Evolutionary conservation across 1,140 invertebrate species (phyloP), one percentile per base, ranked within the genome.

Genomic region (Heliconius melpomene): DNA sequence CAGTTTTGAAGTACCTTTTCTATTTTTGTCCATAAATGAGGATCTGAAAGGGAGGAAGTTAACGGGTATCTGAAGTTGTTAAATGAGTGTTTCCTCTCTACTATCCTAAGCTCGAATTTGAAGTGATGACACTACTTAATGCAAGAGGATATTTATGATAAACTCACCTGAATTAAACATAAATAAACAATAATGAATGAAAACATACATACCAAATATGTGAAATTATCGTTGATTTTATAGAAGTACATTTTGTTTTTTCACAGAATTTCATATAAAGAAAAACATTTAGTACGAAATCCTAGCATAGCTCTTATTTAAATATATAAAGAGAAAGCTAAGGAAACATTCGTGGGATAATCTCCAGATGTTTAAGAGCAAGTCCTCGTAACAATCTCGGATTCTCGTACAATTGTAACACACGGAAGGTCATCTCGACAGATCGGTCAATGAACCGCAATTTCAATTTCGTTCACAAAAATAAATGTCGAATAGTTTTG

Each of bases 371-470:
- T 60, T 60, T 60, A 60, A 60, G 54, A 60, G 54, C 54, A 11
- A 60, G 54, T 60, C 54, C 54, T 60, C 54, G 54, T 60, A 60
- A 60, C 54, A 60, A 60, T 60, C 54, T 60, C 54, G 54, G 54
- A 60, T 9, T 60, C 54, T 3, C 54, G n/a, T 26, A 60, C 54
- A 60, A 60, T 60, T 60, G 54, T 60, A 60, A 60, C n/a, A 60
- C 54, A 60, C 54, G 54, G 54, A 60, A 60, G 54, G 54, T 60
- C 54, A 60, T 60, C 54, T 60, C 54, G 54, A 60, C 54, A 60
- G 9, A 60, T 60, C 54, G 54, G 54, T 60, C 54, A 60, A n/a
- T 60, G 54, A 60, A 60, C 54, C 54, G n/a, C n/a, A 3, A 13
- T 60, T 60, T 60, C 54, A 60, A 60, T 60, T 23, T 60, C 8